Conservation (phyloP, 2,113 vertebrate species). For the Pteropus alecto region DNA sequence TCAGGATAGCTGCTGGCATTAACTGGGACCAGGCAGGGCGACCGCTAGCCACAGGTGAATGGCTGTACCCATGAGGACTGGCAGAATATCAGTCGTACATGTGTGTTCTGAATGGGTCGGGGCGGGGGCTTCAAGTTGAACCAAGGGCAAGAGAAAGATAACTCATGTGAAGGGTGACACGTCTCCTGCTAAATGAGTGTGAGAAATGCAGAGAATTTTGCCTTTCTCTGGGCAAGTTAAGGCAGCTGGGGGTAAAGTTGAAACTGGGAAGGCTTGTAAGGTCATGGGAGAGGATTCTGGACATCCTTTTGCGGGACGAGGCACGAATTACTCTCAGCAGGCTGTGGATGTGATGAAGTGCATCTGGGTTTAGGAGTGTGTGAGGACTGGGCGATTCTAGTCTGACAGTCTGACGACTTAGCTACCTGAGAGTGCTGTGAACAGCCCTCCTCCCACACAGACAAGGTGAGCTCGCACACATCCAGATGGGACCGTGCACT, state of each 20-base stretch:
- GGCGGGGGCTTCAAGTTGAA: background rate
- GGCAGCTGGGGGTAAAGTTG: background rate
- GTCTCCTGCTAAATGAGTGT: background rate
- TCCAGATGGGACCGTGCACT: background rate
- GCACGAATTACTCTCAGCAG: background rate
- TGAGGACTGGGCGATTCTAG: background rate
- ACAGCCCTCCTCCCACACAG: background rate
- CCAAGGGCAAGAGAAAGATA: background rate
- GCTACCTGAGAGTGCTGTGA: background rate
- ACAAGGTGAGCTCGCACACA: background rate
- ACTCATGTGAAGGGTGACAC: accelerated
- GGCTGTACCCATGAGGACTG: background rate
- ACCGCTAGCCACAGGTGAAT: background rate
- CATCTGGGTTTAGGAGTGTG: background rate
- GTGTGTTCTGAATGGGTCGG: background rate
- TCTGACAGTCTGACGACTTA: background rate
- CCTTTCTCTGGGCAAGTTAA: background rate
- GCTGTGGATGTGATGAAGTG: background rate
- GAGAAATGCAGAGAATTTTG: background rate
- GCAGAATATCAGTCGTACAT: background rate
- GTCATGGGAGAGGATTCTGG: background rate
- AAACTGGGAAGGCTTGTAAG: background rate
- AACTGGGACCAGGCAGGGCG: accelerated
- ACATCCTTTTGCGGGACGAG: background rate
- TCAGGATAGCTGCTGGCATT: background rate